phyloP scores from a whole-genome alignment of 2,888 invertebrate genomes.

The Rosalia funebris region DNA sequence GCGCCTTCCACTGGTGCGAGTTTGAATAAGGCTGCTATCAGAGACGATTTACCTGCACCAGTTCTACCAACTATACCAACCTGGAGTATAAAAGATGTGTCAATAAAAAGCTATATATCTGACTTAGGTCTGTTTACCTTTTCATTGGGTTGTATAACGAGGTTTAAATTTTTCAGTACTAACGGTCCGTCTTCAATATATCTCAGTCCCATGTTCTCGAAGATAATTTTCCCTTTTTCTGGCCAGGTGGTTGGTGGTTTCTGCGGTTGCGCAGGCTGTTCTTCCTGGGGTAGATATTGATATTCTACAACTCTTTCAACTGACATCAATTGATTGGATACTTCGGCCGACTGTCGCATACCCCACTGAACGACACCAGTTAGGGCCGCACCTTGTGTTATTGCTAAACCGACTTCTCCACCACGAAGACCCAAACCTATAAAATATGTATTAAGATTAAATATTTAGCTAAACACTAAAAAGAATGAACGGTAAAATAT shows the following conservation, averaged over 20 bases:
- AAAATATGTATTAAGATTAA: neutral
- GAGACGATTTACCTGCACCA: slow-evolving; percentile 84
- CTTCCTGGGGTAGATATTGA: slow-evolving; percentile 72
- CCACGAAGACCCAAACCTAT: slow-evolving; percentile 57
- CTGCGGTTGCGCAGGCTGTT: slow-evolving; percentile 65
- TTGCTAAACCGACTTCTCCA: slow-evolving; percentile 73
- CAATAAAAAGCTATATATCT: too few species aligned
- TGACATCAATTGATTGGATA: slow-evolving; percentile 79
- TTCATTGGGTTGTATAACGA: slow-evolving; percentile 75
- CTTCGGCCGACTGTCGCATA: slow-evolving; percentile 85
- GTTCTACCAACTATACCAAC: slow-evolving; percentile 86
- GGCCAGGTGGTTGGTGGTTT: slow-evolving; percentile 75
- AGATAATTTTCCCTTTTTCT: slow-evolving; percentile 70
- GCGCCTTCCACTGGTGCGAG: slow-evolving; percentile 77
- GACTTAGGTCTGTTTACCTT: too few species aligned
- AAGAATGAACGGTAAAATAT: too few species aligned
- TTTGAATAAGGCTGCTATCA: slow-evolving; percentile 82
- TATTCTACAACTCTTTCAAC: slow-evolving; percentile 90
- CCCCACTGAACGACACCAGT: slow-evolving; percentile 79
- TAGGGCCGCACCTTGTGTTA: slow-evolving; percentile 72
- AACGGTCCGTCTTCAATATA: slow-evolving; percentile 72
- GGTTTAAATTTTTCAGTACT: slow-evolving; percentile 78
- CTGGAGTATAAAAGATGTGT: too few species aligned
- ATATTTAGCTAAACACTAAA: too few species aligned
- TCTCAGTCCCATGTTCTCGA: slow-evolving; percentile 72